Conservation (phyloP, 2,888 invertebrate genomes). For the Melitaea athalia region DNA sequence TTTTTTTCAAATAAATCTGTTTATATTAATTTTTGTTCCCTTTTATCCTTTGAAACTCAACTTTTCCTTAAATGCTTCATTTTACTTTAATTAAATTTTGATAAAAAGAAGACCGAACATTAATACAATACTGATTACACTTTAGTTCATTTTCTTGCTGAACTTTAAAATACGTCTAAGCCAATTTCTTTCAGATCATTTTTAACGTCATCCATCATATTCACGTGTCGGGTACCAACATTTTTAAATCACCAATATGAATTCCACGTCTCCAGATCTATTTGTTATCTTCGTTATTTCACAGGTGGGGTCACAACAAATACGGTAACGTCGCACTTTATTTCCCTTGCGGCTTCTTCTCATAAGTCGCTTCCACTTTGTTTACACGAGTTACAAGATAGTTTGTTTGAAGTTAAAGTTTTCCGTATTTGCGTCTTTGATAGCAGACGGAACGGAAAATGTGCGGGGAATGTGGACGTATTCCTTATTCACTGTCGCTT, state of each 20-base stretch:
- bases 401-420: constrained; percentile 33
- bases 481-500: not conserved
- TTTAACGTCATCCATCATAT: too few species aligned
- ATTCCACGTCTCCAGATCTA: constrained; percentile 13
- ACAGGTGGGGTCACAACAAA: constrained; percentile 48
- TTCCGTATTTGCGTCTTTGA: constrained; percentile 21
- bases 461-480: constrained; percentile 3
- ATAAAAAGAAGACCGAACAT: too few species aligned
- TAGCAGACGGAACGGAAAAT: constrained; percentile 19
- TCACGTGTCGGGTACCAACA: not conserved
- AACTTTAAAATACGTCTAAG: too few species aligned
- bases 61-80: too few species aligned
- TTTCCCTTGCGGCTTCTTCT: constrained; percentile 59
- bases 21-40: too few species aligned
- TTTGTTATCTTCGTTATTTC: constrained; percentile 34
- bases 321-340: constrained; percentile 54
- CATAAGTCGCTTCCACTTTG: constrained; percentile 39
- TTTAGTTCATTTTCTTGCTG: too few species aligned
- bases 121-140: too few species aligned
- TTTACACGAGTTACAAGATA: constrained; percentile 30
- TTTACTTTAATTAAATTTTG: too few species aligned
- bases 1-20: too few species aligned
- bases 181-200: not conserved
- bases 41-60: too few species aligned
- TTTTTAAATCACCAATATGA: constrained; percentile 18